Conservation (phyloP, 2,888 invertebrate genomes). For the Apamea anceps region DNA sequence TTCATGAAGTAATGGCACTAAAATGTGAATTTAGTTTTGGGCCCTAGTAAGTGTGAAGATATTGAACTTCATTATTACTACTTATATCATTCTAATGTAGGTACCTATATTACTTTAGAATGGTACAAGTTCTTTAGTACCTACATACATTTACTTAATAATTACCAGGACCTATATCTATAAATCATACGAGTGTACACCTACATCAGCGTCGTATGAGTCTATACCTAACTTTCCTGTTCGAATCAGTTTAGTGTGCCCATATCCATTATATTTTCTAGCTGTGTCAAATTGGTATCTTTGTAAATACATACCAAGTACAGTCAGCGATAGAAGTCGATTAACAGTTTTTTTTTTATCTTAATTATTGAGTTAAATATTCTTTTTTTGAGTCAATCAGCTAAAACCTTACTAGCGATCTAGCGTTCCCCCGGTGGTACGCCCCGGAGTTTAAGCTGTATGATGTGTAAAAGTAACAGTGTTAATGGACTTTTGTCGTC, state of each 20-base stretch:
- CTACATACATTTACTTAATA: slow-evolving; percentile 41
- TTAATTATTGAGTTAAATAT: neutral
- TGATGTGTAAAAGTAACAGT: neutral
- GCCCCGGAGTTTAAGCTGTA: too few relatives aligned
- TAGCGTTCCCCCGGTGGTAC: too few relatives aligned
- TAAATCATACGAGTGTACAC: slow-evolving; percentile 21
- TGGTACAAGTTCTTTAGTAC: slow-evolving; percentile 22
- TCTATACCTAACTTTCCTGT: slow-evolving; percentile 13
- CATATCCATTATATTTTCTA: slow-evolving; percentile 14
- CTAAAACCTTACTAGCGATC: too few relatives aligned
- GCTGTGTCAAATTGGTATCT: slow-evolving; percentile 24
- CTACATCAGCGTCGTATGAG: slow-evolving; percentile 10
- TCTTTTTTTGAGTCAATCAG: too few relatives aligned
- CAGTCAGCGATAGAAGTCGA: slow-evolving; percentile 3
- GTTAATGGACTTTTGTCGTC: neutral
- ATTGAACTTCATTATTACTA: slow-evolving; percentile 15
- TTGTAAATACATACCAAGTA: slow-evolving; percentile 23
- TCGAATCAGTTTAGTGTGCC: slow-evolving; percentile 23
- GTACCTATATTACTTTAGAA: slow-evolving; percentile 24
- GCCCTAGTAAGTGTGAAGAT: slow-evolving; percentile 31
- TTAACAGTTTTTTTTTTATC: neutral
- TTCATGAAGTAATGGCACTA: slow-evolving; percentile 34
- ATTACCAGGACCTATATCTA: slow-evolving; percentile 30
- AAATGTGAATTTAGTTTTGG: slow-evolving; percentile 32
- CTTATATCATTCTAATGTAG: slow-evolving; percentile 35